Conservation (phyloP, 2,888 invertebrate genomes). For the Gerris lacustris region DNA sequence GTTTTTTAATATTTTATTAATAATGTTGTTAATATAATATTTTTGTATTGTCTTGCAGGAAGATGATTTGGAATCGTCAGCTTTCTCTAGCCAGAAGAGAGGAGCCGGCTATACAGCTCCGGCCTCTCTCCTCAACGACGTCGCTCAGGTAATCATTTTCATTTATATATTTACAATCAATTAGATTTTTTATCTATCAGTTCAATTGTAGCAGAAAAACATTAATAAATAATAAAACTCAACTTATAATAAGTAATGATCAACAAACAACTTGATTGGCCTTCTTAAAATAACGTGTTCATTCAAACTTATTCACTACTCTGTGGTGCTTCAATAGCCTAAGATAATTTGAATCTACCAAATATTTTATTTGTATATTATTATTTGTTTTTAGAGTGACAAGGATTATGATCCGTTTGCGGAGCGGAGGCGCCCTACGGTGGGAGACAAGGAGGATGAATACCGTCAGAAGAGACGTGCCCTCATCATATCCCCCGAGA, state of each 20-base stretch:
- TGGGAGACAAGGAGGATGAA: constrained; percentile 94
- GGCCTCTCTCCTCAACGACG: constrained; percentile 76
- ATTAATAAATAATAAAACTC: no score
- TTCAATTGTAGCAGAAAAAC: no score
- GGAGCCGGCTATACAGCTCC: constrained; percentile 74
- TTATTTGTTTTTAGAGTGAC: constrained; percentile 62
- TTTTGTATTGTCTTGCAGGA: constrained; percentile 42
- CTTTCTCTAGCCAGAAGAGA: constrained; percentile 51
- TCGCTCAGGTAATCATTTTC: constrained; percentile 57
- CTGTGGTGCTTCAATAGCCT: no score
- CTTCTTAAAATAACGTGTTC: no score
- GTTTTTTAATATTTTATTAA: no score
- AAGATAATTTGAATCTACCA: no score
- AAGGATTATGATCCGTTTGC: constrained; percentile 93
- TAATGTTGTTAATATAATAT: no score
- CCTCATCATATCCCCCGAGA: constrained; percentile 90
- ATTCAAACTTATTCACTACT: no score
- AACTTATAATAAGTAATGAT: no score
- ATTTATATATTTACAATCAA: not conserved
- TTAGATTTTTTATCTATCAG: no score
- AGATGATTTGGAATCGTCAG: constrained; percentile 65
- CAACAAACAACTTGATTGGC: no score
- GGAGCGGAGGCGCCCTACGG: constrained; percentile 77
- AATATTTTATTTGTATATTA: no score
- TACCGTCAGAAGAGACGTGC: constrained; percentile 78